A percentile compares a stretch with the other conserved stretches of the same genome.
phyloP scores from a whole-genome alignment of 2,797 vertebrate genomes.

The Acipenser ruthenus region DNA sequence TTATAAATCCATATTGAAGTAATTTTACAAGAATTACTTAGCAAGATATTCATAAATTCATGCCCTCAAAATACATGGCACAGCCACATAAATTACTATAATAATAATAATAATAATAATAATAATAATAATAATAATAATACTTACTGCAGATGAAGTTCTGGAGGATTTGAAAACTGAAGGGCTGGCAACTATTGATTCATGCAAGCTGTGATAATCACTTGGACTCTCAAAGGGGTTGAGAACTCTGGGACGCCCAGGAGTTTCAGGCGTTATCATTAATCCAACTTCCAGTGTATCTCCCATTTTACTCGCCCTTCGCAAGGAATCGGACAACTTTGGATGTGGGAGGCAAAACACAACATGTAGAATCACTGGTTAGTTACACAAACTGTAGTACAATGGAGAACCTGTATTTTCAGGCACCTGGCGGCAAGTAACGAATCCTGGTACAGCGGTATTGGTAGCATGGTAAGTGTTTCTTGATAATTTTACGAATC shows the following conservation, averaged over 20 bases:
- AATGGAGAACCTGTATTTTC: no score
- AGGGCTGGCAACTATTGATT: constrained; percentile 80
- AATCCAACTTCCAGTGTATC: constrained; percentile 62
- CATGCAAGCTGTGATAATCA: constrained; percentile 83
- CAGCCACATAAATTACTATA: no score
- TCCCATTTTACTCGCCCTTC: constrained; percentile 56
- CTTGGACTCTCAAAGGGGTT: constrained; percentile 96
- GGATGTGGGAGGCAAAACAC: not conserved
- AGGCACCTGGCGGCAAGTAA: no score
- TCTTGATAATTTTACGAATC: no score
- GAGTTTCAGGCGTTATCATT: constrained; percentile 81
- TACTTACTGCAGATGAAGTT: constrained; percentile 61
- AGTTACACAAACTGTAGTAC: no score
- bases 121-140: not conserved
- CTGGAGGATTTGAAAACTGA: constrained; percentile 74
- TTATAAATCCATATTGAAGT: no score
- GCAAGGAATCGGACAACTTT: not conserved
- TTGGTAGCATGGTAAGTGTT: no score
- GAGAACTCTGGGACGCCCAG: constrained; percentile 66
- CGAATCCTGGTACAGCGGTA: no score
- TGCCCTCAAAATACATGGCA: no score
- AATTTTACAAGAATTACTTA: not conserved
- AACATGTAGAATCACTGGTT: no score
- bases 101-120: no score
- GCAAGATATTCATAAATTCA: not conserved